These are phyloP conservation scores for Thaleichthys pacificus DNA, from an alignment of 2,797 vertebrate genomes.

Conservation along the genomic window DNA sequence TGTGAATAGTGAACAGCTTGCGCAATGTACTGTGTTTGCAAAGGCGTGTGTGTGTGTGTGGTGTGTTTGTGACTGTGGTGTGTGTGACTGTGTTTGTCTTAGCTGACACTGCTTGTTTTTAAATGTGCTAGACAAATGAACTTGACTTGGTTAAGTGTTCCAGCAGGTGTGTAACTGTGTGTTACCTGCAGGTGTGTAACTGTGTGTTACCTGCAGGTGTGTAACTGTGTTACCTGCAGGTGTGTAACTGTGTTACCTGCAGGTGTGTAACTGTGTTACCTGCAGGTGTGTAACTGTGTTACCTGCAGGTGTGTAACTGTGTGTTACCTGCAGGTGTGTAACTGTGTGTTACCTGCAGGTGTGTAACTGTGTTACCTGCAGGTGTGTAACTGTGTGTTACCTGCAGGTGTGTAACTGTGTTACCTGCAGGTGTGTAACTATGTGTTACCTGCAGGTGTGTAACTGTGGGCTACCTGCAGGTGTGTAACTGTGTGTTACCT, in stretches of 20 bases:
- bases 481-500: neutral
- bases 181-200: neutral
- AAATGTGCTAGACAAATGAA: no score
- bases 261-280: neutral
- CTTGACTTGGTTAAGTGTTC: no score
- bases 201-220: neutral
- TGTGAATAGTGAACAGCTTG: no score
- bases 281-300: neutral
- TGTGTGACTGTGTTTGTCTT: no score
- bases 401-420: neutral
- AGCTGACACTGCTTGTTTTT: no score
- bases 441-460: neutral
- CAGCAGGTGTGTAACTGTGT: neutral
- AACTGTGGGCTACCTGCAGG: neutral
- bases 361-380: neutral
- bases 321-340: neutral
- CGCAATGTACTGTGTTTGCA: no score
- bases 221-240: neutral
- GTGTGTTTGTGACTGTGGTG: no score
- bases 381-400: neutral
- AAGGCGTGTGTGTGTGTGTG: no score
- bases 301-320: neutral
- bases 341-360: neutral
- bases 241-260: no score
- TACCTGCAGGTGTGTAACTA: neutral